These are phyloP conservation scores for Polyommatus iphigenia DNA, from an alignment of 2,888 invertebrate species.

Conservation along the genomic window DNA sequence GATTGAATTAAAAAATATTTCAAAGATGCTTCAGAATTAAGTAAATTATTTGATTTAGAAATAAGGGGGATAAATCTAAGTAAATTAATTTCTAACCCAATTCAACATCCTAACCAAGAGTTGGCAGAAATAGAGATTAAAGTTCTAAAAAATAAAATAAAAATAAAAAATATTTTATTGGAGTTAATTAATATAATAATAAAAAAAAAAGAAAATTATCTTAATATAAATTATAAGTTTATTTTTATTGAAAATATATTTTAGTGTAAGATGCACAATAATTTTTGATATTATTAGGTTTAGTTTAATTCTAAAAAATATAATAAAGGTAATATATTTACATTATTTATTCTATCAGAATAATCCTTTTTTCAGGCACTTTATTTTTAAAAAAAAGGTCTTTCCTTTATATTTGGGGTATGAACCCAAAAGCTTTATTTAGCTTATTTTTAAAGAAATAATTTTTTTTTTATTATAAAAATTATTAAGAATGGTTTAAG, in stretches of 20 bases:
- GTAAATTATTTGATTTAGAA: slow-evolving; percentile 69
- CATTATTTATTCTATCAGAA: slow-evolving; percentile 72
- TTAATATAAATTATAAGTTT: slow-evolving; percentile 47
- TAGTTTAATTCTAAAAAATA: slow-evolving; percentile 82
- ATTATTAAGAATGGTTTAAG: slow-evolving; percentile 29
- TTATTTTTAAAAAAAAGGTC: slow-evolving; percentile 70
- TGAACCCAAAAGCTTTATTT: slow-evolving; percentile 83
- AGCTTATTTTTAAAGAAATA: slow-evolving; percentile 66
- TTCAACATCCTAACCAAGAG: slow-evolving; percentile 75
- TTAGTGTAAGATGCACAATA: slow-evolving; percentile 82
- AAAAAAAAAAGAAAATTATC: slow-evolving; percentile 52
- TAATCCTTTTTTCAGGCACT: slow-evolving; percentile 73
- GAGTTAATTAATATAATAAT: slow-evolving; percentile 53
- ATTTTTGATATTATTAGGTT: slow-evolving; percentile 81
- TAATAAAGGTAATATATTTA: slow-evolving; percentile 77
- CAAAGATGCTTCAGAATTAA: slow-evolving; percentile 77
- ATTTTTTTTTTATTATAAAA: slow-evolving; percentile 38
- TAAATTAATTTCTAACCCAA: slow-evolving; percentile 83
- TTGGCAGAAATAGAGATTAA: slow-evolving; percentile 64
- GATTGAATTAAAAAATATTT: slow-evolving; percentile 82
- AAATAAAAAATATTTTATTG: slow-evolving; percentile 73
- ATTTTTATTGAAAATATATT: slow-evolving; percentile 56
- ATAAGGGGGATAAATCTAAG: slow-evolving; percentile 82
- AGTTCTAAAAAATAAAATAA: slow-evolving; percentile 76
- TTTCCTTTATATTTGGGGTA: slow-evolving; percentile 79